Evolutionary conservation across 2,888 invertebrate species (phyloP).

Genomic region (Kryphioiulus occultus): DNA sequence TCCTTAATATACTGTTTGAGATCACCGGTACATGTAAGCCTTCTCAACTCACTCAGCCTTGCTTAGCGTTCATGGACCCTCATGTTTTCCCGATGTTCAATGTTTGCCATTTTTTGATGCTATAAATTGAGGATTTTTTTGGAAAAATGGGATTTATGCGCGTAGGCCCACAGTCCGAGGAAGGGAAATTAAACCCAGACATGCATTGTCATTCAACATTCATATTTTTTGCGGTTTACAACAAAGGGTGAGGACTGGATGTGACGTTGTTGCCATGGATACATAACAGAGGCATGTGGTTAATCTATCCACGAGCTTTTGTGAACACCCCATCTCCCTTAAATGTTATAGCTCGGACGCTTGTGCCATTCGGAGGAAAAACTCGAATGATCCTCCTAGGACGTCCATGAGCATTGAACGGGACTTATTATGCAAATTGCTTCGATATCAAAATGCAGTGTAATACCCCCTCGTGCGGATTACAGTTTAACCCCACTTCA

Average conservation of each 20-base stretch:
- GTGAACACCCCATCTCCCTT: conserved; percentile 13
- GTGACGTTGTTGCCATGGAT: conserved; percentile 11
- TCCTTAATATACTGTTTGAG: background rate
- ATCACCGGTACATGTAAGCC: background rate
- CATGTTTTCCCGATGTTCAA: background rate
- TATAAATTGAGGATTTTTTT: background rate
- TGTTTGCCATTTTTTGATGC: background rate
- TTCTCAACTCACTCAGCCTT: background rate
- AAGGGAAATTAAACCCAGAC: background rate
- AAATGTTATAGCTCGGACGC: background rate
- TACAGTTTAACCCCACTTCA: background rate
- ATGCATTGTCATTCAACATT: background rate
- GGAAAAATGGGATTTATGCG: background rate
- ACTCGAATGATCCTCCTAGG: background rate
- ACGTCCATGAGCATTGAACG: background rate
- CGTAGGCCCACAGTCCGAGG: background rate
- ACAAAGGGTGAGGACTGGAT: conserved; percentile 7
- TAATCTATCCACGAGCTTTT: conserved; percentile 17
- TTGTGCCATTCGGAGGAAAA: background rate
- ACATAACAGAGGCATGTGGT: conserved; percentile 27
- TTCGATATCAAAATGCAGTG: background rate
- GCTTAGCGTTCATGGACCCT: background rate
- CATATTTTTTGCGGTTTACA: conserved; percentile 3
- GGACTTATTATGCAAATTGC: background rate
- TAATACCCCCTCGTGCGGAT: background rate